Conservation (phyloP, 2,113 vertebrate species). For the Emydocephalus ijimae region DNA sequence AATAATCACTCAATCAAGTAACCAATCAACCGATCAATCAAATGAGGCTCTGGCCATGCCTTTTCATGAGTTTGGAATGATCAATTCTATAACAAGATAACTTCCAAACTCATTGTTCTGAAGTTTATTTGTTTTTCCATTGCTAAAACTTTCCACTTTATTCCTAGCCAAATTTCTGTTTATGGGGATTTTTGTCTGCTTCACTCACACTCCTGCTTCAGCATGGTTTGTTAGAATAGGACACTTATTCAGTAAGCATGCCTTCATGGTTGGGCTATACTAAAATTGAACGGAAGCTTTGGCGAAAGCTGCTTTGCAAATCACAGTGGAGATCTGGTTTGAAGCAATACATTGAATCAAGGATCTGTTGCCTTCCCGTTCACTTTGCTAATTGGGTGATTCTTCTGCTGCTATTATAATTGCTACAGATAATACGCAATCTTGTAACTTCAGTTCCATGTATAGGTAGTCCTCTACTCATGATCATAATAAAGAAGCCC, state of each 20-base stretch:
- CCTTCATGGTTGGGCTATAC: neutral
- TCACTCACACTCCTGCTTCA: neutral
- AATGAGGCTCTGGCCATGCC: neutral
- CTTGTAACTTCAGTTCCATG: neutral
- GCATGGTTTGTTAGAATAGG: neutral
- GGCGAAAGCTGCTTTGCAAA: neutral
- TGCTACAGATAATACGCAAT: neutral
- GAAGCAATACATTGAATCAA: neutral
- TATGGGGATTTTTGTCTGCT: constrained; percentile 25
- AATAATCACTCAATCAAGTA: too few relatives aligned
- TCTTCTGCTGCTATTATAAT: neutral
- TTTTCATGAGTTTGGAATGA: constrained; percentile 26
- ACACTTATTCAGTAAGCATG: neutral
- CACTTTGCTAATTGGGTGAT: neutral
- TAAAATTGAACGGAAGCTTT: neutral
- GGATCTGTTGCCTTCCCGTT: neutral
- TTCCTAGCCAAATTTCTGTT: constrained; percentile 3
- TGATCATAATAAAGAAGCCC: too few relatives aligned
- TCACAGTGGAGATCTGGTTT: neutral
- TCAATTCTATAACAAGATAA: constrained; percentile 40
- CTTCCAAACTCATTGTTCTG: constrained; percentile 23
- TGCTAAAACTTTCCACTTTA: constrained; percentile 38
- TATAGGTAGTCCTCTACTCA: too few relatives aligned
- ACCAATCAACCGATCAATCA: too few relatives aligned
- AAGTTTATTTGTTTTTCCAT: constrained; percentile 16